Conservation (phyloP, 2,888 invertebrate species). For the Neria commutata region DNA sequence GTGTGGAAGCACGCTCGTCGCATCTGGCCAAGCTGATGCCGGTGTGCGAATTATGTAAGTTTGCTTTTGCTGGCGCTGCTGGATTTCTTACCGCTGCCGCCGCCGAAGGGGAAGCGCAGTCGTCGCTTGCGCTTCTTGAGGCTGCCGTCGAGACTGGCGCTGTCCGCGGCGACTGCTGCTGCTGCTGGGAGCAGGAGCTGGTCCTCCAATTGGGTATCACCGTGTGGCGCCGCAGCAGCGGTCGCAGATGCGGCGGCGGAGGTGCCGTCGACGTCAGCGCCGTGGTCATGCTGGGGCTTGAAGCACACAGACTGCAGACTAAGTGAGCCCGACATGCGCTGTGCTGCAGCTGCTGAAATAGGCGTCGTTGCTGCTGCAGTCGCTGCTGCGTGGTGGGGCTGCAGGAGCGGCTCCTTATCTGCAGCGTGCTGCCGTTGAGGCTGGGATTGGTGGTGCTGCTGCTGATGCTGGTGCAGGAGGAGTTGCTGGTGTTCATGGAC, state of each 20-base stretch:
- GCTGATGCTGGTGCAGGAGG: constrained; percentile 10
- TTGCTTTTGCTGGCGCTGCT: constrained; percentile 17
- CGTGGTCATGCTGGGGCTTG: constrained; percentile 18
- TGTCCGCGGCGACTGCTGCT: constrained; percentile 8
- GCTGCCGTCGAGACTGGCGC: constrained; percentile 22
- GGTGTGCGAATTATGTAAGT: constrained; percentile 25
- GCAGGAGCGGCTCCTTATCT: constrained; percentile 19
- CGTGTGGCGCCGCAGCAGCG: constrained; percentile 34
- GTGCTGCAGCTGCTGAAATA: background rate
- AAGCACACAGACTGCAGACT: constrained; percentile 4
- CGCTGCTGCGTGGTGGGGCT: background rate
- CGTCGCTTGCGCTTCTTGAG: constrained; percentile 39
- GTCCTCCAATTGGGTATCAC: constrained; percentile 36
- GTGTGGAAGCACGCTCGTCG: no score
- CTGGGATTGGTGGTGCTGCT: no score
- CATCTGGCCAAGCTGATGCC: constrained; percentile 14
- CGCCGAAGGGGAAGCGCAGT: constrained; percentile 40
- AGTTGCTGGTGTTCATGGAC: constrained; percentile 24
- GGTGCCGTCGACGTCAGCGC: constrained; percentile 21
- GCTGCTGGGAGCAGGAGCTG: constrained; percentile 11
- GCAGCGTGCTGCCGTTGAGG: constrained; percentile 11
- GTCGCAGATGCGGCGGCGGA: constrained; percentile 38
- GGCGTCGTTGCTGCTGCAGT: background rate
- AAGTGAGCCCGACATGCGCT: constrained; percentile 4
- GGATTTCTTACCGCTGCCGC: constrained; percentile 15